These are phyloP conservation scores for Pempheris klunzingeri DNA, from an alignment of 2,797 vertebrate genomes.

Conservation along the genomic window DNA sequence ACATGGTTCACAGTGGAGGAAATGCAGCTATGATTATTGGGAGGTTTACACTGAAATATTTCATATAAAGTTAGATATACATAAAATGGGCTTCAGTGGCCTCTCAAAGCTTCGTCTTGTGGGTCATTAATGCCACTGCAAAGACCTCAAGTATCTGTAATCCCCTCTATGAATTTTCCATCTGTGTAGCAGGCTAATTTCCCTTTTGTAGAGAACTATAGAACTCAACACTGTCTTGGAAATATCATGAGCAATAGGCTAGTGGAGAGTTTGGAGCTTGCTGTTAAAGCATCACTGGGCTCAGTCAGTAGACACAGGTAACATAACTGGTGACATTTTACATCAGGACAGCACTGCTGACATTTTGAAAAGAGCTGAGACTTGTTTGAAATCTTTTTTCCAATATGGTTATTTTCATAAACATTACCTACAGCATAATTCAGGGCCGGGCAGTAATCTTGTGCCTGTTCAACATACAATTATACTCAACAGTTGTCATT, in stretches of 20 bases:
- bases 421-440: constrained; percentile 58
- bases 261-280: neutral
- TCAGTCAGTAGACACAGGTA: neutral
- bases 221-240: neutral
- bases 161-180: neutral
- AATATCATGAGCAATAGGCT: neutral
- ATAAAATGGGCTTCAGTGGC: neutral
- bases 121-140: neutral
- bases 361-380: constrained; percentile 19
- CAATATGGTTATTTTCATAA: constrained; percentile 57
- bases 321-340: constrained; percentile 7
- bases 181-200: neutral
- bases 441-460: constrained; percentile 46
- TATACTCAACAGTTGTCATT: constrained; percentile 66
- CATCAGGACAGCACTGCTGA: constrained; percentile 16
- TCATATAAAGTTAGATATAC: neutral
- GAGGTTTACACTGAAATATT: neutral
- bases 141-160: neutral
- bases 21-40: neutral
- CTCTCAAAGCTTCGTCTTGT: neutral
- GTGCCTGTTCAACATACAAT: constrained; percentile 69
- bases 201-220: neutral
- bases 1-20: neutral
- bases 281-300: neutral
- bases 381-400: constrained; percentile 45